Percentiles rank a stretch among this genome's conserved stretches.
Evolutionary conservation across 2,113 vertebrate genomes (phyloP).

Genomic region (Phocoena phocoena): DNA sequence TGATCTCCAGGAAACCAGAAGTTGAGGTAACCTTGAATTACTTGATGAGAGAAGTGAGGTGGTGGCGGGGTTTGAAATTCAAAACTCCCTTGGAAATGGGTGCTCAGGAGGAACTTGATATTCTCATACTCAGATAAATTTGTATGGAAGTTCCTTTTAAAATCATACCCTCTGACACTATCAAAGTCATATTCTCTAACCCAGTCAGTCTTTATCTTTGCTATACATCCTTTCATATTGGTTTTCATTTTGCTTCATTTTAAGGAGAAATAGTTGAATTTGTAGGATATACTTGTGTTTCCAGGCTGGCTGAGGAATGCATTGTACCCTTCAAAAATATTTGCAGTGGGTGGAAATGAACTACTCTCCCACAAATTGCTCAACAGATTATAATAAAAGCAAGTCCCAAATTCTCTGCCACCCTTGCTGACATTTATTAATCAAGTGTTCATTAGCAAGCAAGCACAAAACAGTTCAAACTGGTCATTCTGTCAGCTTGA

Average conservation of each 20-base stretch:
- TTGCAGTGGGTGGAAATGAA: neutral
- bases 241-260: neutral
- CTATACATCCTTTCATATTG: neutral
- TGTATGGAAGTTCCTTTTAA: neutral
- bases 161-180: neutral
- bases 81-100: neutral
- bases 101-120: neutral
- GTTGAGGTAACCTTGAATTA: neutral
- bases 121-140: neutral
- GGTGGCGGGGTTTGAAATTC: neutral
- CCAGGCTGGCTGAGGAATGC: neutral
- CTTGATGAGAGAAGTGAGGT: neutral
- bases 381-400: neutral
- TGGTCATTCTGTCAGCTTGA: neutral
- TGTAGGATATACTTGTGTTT: neutral
- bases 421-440: neutral
- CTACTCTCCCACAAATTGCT: neutral
- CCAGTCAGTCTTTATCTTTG: neutral
- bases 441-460: neutral
- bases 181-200: neutral
- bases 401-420: neutral
- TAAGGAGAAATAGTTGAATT: neutral
- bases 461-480: neutral
- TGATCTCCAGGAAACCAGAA: neutral
- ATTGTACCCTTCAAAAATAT: neutral